These are phyloP conservation scores for Homarus americanus DNA, from an alignment of 1,140 invertebrate genomes.

Conservation along the genomic window DNA sequence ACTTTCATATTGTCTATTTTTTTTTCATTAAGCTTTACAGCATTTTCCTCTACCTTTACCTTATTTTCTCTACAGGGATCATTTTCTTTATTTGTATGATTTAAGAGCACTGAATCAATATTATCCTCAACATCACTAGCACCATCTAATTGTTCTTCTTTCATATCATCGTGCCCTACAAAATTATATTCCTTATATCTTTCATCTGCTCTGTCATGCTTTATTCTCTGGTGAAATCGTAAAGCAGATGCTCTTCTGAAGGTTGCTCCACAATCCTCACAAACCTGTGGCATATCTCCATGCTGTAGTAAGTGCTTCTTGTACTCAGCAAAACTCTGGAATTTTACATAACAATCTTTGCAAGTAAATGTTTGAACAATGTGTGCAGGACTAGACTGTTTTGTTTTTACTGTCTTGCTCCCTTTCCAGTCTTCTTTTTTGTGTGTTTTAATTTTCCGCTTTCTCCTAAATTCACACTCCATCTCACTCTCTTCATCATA, in stretches of 20 bases:
- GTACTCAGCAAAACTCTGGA: neutral
- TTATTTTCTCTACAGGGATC: neutral
- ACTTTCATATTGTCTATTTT: neutral
- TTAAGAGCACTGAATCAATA: neutral
- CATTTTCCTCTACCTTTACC: neutral
- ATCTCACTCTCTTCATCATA: neutral
- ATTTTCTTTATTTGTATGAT: neutral
- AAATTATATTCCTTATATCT: constrained; percentile 32
- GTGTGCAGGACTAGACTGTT: neutral
- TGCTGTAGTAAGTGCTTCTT: constrained; percentile 26
- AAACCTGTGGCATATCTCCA: constrained; percentile 6
- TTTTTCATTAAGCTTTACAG: neutral
- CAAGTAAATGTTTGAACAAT: constrained; percentile 23
- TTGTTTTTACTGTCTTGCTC: neutral
- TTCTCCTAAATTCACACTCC: neutral
- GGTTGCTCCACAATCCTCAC: constrained; percentile 28
- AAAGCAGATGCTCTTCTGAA: constrained; percentile 58
- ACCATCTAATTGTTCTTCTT: neutral
- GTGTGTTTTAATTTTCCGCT: neutral
- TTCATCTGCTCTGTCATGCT: constrained; percentile 34
- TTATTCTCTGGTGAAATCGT: constrained; percentile 46
- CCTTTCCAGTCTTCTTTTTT: no score
- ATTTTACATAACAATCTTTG: constrained; percentile 6
- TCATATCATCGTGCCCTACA: neutral
- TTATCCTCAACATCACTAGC: neutral